Evolutionary conservation across 2,113 vertebrate genomes (phyloP), one percentile per base, ranked within the genome.

Genomic region (Phrynosoma platyrhinos): DNA sequence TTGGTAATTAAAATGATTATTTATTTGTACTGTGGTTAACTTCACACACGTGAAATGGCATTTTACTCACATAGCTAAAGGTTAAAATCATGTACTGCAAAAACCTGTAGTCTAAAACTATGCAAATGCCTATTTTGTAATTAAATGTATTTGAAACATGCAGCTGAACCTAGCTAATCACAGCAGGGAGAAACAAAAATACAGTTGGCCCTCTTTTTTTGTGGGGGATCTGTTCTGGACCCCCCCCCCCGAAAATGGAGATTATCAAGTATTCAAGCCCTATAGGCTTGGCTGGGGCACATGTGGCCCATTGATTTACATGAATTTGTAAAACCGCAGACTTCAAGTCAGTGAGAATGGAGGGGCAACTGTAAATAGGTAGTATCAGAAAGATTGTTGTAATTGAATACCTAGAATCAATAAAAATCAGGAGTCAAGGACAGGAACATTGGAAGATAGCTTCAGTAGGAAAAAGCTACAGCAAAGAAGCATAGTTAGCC

Each of bases 1-100:
- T 99, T 86, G 99, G 98, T 99, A 96, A 93, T 53, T 83, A 40
- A 55, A 76, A 9, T 21, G 6, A 27, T 78, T 82, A 66, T 75
- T 87, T 91, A 42, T 2, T 1, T 82, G 40, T 75, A 87, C 64
- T 83, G 13, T 52, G 25, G 2, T n/a, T 5, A 53, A 7, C 3
- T 52, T 79, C 10, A 52, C 40, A 32, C 20, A 69, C 25, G n/a
- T 30, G 27, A 42, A 82, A 68, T 25, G n/a, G 3, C 5, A 66
- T 77, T 21, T 77, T 66, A n/a, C 12, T 25, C 32, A 77, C 14
- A 12, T n/a, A 27, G 55, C 30, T 77, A 27, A 66, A 85, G 27
- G 25, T 40, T 25, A 58, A 8, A 53, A 25, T 1, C 53, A 75
- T 53, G 13, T 18, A 27, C 66, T 64, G 30, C 32, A 76, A 71